Evolutionary conservation across 2,113 vertebrate species (phyloP).

Genomic region (Misgurnus anguillicaudatus): DNA sequence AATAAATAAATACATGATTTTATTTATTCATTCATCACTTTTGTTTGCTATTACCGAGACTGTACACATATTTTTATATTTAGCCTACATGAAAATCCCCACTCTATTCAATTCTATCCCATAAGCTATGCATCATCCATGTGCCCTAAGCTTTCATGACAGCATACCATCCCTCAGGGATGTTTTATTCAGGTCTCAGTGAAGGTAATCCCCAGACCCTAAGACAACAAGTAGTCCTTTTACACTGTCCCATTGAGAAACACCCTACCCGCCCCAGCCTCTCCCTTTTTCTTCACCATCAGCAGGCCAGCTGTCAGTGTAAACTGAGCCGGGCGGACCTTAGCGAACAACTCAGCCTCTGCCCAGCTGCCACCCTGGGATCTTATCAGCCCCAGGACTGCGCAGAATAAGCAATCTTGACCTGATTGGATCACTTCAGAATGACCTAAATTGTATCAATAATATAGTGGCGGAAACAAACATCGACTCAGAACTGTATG

Average conservation of each 20-base stretch:
- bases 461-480: conserved; percentile 39
- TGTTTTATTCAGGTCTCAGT: conserved; percentile 17
- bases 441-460: conserved; percentile 52
- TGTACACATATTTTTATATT: conserved; percentile 24
- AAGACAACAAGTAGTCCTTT: conserved; percentile 40
- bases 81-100: conserved; percentile 1
- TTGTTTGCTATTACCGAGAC: background rate
- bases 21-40: background rate
- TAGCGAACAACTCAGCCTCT: conserved; percentile 27
- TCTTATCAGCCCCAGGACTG: conserved; percentile 46
- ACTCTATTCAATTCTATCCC: conserved; percentile 19
- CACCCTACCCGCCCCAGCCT: background rate
- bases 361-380: conserved; percentile 40
- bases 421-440: conserved; percentile 45
- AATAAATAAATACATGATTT: background rate
- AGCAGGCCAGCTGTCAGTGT: conserved; percentile 43
- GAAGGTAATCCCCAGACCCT: conserved; percentile 34
- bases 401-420: conserved; percentile 40
- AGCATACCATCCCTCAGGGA: conserved; percentile 11
- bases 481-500: too few relatives aligned
- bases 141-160: conserved; percentile 12
- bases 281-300: conserved; percentile 21
- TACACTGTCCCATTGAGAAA: conserved; percentile 40
- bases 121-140: background rate
- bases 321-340: conserved; percentile 52